phyloP scores from a whole-genome alignment of 2,888 invertebrate species.

The Acleris sparsana region DNA sequence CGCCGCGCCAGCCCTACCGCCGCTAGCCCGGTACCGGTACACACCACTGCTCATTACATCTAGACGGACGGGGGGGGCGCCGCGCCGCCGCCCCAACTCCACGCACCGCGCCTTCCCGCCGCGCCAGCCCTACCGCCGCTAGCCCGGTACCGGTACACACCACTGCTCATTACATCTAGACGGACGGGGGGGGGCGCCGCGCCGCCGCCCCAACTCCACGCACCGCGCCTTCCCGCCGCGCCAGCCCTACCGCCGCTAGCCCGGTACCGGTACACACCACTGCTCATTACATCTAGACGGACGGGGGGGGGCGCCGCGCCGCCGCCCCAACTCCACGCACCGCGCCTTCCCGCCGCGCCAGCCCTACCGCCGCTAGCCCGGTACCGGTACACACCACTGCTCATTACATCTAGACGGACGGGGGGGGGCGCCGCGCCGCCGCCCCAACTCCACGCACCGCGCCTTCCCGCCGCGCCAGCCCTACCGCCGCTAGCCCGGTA shows the following conservation, averaged over 20 bases:
- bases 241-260: constrained; percentile 27
- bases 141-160: constrained; percentile 31
- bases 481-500: constrained; percentile 29
- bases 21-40: constrained; percentile 59
- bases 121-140: constrained; percentile 47
- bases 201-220: constrained; percentile 36
- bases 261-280: background rate
- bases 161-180: constrained; percentile 40
- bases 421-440: constrained; percentile 25
- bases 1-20: constrained; percentile 61
- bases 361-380: constrained; percentile 43
- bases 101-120: background rate
- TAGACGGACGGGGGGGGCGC: background rate
- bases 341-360: constrained; percentile 36
- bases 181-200: constrained; percentile 1
- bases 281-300: too few relatives aligned
- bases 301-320: background rate
- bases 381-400: background rate
- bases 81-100: constrained; percentile 12
- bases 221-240: constrained; percentile 27
- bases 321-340: background rate
- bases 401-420: too few relatives aligned
- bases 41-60: constrained; percentile 35
- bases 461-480: constrained; percentile 33
- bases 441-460: constrained; percentile 36